Evolutionary conservation across 1,140 invertebrate genomes (phyloP).

Genomic region (Pectinophora gossypiella): DNA sequence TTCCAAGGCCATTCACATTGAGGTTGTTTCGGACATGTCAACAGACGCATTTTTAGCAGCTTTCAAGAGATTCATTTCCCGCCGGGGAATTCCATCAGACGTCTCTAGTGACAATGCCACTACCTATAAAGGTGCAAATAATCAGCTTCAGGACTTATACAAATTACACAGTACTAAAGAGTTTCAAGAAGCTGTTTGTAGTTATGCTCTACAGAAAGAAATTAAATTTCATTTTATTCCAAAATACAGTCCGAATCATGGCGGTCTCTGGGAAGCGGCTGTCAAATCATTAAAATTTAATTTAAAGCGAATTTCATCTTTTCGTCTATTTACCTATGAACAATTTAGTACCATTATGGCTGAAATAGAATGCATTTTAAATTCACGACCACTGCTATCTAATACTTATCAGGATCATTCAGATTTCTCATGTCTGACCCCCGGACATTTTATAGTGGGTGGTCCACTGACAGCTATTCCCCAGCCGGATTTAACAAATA

Average conservation of each 20-base stretch:
- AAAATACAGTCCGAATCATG: constrained; percentile 49
- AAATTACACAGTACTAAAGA: neutral
- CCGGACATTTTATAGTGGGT: constrained; percentile 4
- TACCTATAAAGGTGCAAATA: constrained; percentile 8
- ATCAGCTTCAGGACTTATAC: constrained; percentile 7
- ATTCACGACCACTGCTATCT: neutral
- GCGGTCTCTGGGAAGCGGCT: constrained; percentile 57
- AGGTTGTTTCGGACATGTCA: constrained; percentile 25
- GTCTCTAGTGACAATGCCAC: constrained; percentile 7
- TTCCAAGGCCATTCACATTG: constrained; percentile 23
- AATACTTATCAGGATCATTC: neutral
- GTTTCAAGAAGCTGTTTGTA: neutral
- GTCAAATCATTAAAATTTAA: constrained; percentile 52
- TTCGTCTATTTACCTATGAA: constrained; percentile 5
- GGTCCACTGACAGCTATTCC: neutral
- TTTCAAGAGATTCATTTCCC: constrained; percentile 5
- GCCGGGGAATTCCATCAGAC: constrained; percentile 6
- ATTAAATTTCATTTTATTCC: constrained; percentile 64
- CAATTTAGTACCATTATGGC: neutral
- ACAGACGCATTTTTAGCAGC: constrained; percentile 9
- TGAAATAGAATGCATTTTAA: neutral
- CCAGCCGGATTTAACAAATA: constrained; percentile 6
- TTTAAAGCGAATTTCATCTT: constrained; percentile 2
- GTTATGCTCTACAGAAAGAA: constrained; percentile 10
- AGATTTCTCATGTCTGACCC: constrained; percentile 1